A percentile compares a stretch with the other conserved stretches of the same genome.
Conservation (phyloP, 2,888 invertebrate genomes). For the Netelia inedita region DNA sequence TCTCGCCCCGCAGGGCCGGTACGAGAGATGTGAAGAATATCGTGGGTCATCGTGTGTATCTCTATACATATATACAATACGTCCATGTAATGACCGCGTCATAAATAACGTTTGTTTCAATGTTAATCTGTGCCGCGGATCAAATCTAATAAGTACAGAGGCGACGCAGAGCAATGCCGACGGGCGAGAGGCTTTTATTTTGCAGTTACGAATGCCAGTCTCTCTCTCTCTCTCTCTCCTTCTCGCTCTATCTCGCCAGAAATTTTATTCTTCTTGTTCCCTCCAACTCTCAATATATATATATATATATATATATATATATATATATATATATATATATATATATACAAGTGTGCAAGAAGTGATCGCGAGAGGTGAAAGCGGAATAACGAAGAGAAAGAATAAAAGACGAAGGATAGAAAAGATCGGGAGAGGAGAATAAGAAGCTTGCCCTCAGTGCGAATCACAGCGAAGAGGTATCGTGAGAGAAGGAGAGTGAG, state of each 20-base stretch:
- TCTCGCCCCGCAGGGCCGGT: constrained; percentile 45
- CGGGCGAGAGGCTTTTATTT: constrained; percentile 40
- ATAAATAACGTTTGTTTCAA: constrained; percentile 84
- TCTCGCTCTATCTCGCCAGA: constrained; percentile 23
- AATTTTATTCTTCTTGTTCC: constrained; percentile 41
- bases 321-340: constrained; percentile 1
- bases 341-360: too few relatives aligned
- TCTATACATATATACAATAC: constrained; percentile 70
- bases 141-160: constrained; percentile 83
- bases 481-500: constrained; percentile 35
- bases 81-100: constrained; percentile 80
- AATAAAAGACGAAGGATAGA: constrained; percentile 44
- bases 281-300: neutral
- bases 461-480: constrained; percentile 31
- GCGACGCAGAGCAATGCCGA: constrained; percentile 66
- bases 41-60: constrained; percentile 66
- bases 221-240: constrained; percentile 9
- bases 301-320: neutral
- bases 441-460: constrained; percentile 34
- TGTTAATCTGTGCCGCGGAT: constrained; percentile 83
- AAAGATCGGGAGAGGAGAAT: constrained; percentile 25
- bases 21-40: constrained; percentile 61
- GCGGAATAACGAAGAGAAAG: constrained; percentile 42
- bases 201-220: constrained; percentile 38
- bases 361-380: constrained; percentile 41